Conservation (phyloP, 2,888 invertebrate genomes). For the Stenodema calcarata region DNA sequence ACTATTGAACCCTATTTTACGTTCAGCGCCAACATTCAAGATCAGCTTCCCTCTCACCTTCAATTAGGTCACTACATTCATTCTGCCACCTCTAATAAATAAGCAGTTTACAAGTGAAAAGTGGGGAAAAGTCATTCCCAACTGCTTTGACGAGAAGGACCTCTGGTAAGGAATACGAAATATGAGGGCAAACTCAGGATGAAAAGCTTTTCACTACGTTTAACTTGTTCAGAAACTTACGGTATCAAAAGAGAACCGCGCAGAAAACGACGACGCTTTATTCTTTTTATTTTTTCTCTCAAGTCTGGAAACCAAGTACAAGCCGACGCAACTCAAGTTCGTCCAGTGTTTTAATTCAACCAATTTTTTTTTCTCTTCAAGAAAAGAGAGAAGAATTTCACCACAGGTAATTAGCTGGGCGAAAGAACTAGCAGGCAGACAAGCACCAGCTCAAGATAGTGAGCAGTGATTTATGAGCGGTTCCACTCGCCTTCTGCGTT, state of each 20-base stretch:
- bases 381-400: not conserved
- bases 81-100: not conserved
- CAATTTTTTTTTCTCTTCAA: not conserved
- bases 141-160: not conserved
- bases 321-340: not conserved
- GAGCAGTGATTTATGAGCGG: constrained; percentile 20
- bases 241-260: not conserved
- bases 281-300: not conserved
- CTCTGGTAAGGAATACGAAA: not conserved
- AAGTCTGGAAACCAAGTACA: not conserved
- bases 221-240: constrained; percentile 7
- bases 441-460: constrained; percentile 1
- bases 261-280: not conserved
- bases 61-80: not conserved
- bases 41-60: too few species aligned
- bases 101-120: not conserved
- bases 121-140: not conserved
- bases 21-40: too few species aligned
- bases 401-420: not conserved
- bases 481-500: constrained; percentile 2
- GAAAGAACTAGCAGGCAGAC: not conserved
- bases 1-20: too few species aligned
- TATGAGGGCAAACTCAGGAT: not conserved
- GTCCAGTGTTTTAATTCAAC: not conserved
- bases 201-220: constrained; percentile 18